Base-by-base conservation (phyloP, 2,113 vertebrate species). In the Cyanocitta stelleri region DNA sequence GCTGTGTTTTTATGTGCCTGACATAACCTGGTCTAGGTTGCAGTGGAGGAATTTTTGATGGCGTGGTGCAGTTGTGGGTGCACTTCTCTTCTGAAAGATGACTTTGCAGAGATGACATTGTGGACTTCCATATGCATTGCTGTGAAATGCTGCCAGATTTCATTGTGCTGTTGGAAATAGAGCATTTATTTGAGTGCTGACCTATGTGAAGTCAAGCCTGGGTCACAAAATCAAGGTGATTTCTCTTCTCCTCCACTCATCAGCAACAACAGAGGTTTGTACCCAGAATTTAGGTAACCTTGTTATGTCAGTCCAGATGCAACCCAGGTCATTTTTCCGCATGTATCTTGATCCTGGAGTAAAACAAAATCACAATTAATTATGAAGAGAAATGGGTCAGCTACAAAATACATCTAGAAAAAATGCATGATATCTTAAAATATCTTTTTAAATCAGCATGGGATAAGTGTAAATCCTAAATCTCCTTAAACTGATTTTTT, bases 381-480 rank as follows among this genome's bases (percentile, higher is more conserved):
- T 89, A 73, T 66, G 63, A 85, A 18, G n/a, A 86, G 39, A 95
- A 94, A 75, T 56, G 75, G 61, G 64, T 94, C 91, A 91, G 52
- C 52, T 59, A 30, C 32, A 91, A 81, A 85, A 91, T 33, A 54
- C 62, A 76, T 35, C 55, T 71, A 56, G 77, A 91, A 95, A 89
- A 82, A 85, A 92, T 29, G 26, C 44, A 46, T 78, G 77, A 52
- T 86, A 77, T 41, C 67, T 82, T 95, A 72, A 89, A 93, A 54
- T 91, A 79, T 37, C 49, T 89, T 94, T 91, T 78, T 4, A 82
- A 95, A 85, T 85, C 61, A 75, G 49, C 63, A 41, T 54, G 37
- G 84, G 62, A 85, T 94, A 68, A 81, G 37, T 89, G 46, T 73
- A 92, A 92, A 91, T 59, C 91, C 66, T 87, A 82, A 94, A 91